Evolutionary conservation across 2,113 vertebrate species (phyloP), one percentile per base, ranked within the genome.

Genomic region (Rhabdornis inornatus): DNA sequence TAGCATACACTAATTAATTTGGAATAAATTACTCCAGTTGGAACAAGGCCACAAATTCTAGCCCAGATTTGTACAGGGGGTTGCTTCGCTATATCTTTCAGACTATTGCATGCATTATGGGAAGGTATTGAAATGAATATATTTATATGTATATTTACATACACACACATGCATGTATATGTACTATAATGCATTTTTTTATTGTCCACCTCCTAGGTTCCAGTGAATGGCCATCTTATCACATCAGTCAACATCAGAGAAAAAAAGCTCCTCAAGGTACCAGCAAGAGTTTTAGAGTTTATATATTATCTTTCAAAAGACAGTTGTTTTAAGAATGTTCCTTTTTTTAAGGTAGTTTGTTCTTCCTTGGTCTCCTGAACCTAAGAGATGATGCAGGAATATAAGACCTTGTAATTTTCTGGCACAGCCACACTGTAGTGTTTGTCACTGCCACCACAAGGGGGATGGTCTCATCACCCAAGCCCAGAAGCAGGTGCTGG

Each of bases 181-280:
- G 64, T 68, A 45, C 20, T 14, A 8, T 68, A 79, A 96, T 30
- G 39, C 23, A 10, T 72, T 91, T 92, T 84, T 88, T 92, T 68
- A 24, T n/a, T 91, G 37, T 60, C 39, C 5, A 10, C 59, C 37
- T 84, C 74, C 30, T 79, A 97, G 89, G 65, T 91, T 87, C 89
- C 95, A 82, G 89, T 89, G 44, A 96, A 95, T 61, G 93, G 93
- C 14, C 89, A 95, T 45, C 37, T 95, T 65, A 28, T 45, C 78
- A 64, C 83, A 53, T 64, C 93, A 72, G 70, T 21, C 74, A 95
- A 56, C 57, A 82, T 17, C 81, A 95, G 70, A 87, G 94, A 95
- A 37, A 94, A 96, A 65, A 97, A 95, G 49, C 76, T 94, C 33
- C 76, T 97, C 23, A 97, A 96, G 96, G 96, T 95, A 97, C 55